Base-by-base conservation (phyloP, 35 echinoderm and acorn worm genomes). In the Holothuria glaberrima region DNA sequence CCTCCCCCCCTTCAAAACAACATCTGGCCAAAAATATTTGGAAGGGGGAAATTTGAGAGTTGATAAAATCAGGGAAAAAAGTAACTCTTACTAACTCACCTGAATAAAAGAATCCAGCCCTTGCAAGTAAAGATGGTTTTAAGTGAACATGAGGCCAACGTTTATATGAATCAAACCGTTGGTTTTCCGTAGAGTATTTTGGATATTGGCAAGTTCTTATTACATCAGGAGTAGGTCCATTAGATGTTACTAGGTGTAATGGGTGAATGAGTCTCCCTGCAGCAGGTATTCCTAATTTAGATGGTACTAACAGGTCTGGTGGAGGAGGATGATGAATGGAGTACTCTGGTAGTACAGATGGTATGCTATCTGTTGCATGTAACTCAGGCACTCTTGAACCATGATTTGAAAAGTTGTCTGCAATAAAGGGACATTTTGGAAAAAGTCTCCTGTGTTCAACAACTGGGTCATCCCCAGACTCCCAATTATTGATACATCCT, bases 121-220 rank as follows among this genome's bases (percentile, higher is more conserved):
- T 74, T 18, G 76, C 73, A 64, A 90, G 45, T 25, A 62, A 17
- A 5, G 38, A 34, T 82, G 89, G 89, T 32, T 82, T 82, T 14
- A 69, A 14, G 44, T 75, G 59, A 44, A 26, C 44, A 18, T 4
- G 14, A 31, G 91, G 91, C 91, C 91, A 92, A 7, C 17, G 46
- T n/a, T 50, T 58, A 50, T 62, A 99, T 2, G 93, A 90, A 22
- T 84, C 83, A 46, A 95, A 36, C 41, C 97, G 72, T 77, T 64
- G 80, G 12, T 88, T 68, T 77, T 97, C 95, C 57, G 58, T 66
- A 24, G 68, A 78, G 87, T 85, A 94, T 30, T 90, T 35, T 41
- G 86, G 86, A 52, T 94, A 90, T 58, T 92, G 75, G 9, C 82
- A 80, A 33, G 72, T 91, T 9, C 36, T 65, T 25, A 91, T 25